phyloP scores from a whole-genome alignment of 2,113 vertebrate species.

The Campylorhamphus procurvoides region DNA sequence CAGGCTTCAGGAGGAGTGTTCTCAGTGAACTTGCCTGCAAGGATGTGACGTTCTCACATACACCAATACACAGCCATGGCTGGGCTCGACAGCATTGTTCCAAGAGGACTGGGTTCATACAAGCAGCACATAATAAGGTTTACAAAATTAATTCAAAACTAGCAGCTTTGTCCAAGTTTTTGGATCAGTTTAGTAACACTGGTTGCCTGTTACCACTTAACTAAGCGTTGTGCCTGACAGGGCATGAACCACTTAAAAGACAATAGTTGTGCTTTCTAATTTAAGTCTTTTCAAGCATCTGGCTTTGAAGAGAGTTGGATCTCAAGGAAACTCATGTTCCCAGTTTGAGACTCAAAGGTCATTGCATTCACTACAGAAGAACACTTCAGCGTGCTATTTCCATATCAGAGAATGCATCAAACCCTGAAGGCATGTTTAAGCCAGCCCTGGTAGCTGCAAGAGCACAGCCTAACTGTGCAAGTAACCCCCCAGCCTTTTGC shows the following conservation, averaged over 20 bases:
- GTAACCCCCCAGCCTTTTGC: background rate
- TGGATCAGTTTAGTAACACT: background rate
- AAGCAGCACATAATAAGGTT: background rate
- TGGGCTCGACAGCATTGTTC: background rate
- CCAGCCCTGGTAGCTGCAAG: background rate
- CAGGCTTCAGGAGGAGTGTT: background rate
- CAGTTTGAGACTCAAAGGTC: background rate
- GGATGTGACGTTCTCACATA: background rate
- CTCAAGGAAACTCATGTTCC: background rate
- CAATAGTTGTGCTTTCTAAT: background rate
- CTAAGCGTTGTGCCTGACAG: background rate
- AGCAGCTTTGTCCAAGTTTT: background rate
- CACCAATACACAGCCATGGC: rapidly evolving
- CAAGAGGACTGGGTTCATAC: background rate
- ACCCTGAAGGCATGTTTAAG: background rate
- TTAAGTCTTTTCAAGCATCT: background rate
- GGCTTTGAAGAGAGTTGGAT: background rate
- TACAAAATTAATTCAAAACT: background rate
- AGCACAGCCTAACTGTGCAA: background rate
- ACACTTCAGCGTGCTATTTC: background rate
- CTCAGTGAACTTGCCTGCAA: background rate
- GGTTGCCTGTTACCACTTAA: background rate
- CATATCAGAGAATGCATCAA: background rate
- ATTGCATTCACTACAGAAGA: background rate
- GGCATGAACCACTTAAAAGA: background rate